Base-by-base conservation (phyloP, 2,113 vertebrate genomes). In the Hirundichthys speculiger region DNA sequence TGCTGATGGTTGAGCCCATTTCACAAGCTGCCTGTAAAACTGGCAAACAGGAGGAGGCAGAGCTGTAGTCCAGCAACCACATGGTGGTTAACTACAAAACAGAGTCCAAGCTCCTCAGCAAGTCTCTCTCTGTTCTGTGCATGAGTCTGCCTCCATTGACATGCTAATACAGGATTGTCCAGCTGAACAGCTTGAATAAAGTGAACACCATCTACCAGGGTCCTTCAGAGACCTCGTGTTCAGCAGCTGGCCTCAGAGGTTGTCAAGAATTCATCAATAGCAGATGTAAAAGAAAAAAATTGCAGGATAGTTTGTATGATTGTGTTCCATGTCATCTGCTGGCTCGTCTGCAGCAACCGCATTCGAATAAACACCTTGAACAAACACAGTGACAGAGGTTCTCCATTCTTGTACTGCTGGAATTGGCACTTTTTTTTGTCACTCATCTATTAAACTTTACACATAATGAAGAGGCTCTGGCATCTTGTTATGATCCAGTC, bases 161-260 rank as follows among this genome's bases (percentile, higher is more conserved):
- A 92, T 93, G 91, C 88, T 91, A 92, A 93, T 92, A 62, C 60
- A 24, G 40, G 69, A 77, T 82, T 71, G 80, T 74, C 69, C 78
- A 75, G 84, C 83, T 80, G 88, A 86, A 72, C 87, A 82, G 87
- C 85, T 75, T 89, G 86, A 86, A 85, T 66, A 27, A 88, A 83
- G 80, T 80, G 76, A 90, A 79, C 66, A 77, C 77, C 75, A 68
- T 71, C 64, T 77, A 73, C 70, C 21, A 48, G 21, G 39, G 72
- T 83, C 75, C 80, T 84, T 83, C 62, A 85, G 79, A 83, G 83
- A 77, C 73, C 75, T 55, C n/a, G 16, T 70, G 64, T 80, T 61
- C 77, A 69, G 78, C 82, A 72, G 62, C 40, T 34, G 19, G 45
- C 75, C 85, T 64, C 3, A 2, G 40, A 51, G 69, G 62, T 82